Conservation (phyloP, 2,797 vertebrate genomes). For the Aeoliscus strigatus region DNA sequence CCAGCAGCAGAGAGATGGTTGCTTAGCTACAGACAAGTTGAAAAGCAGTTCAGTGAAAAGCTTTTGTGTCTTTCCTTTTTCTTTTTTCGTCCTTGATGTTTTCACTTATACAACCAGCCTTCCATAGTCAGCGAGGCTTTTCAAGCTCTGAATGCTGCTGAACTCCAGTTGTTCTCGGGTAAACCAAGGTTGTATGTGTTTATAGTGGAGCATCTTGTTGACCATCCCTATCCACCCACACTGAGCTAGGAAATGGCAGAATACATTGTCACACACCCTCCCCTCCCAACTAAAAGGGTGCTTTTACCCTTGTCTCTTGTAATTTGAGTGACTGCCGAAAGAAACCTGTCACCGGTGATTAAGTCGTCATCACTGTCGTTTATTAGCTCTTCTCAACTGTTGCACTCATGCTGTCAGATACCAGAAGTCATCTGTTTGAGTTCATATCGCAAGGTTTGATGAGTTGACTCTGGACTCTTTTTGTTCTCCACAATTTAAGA, state of each 20-base stretch:
- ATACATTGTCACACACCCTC: slow-evolving; percentile 28
- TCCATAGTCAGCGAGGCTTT: slow-evolving; percentile 33
- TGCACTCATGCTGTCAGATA: slow-evolving; percentile 65
- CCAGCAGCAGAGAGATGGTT: slow-evolving; percentile 24
- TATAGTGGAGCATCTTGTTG: slow-evolving; percentile 20
- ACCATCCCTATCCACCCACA: slow-evolving; percentile 39
- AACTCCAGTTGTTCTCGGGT: slow-evolving; percentile 43
- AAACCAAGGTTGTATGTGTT: slow-evolving; percentile 60
- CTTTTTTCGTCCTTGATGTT: slow-evolving; percentile 59
- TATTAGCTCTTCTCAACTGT: slow-evolving; percentile 14
- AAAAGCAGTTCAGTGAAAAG: slow-evolving; percentile 50
- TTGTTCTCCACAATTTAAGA: too few relatives aligned
- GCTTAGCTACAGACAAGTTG: slow-evolving; percentile 40
- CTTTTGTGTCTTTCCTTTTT: slow-evolving; percentile 31
- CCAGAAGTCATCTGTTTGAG: slow-evolving; percentile 73
- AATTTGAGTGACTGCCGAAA: slow-evolving; percentile 24
- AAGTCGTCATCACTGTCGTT: too few relatives aligned
- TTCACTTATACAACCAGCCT: slow-evolving; percentile 39
- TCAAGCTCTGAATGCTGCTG: slow-evolving; percentile 29
- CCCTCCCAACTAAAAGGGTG: slow-evolving; percentile 17
- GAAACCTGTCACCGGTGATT: slow-evolving; percentile 27
- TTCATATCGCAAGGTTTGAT: slow-evolving; percentile 75
- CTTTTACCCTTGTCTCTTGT: slow-evolving; percentile 21
- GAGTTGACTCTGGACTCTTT: slow-evolving; percentile 46
- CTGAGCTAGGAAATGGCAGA: slow-evolving; percentile 35